These are phyloP conservation scores for Lobophora halterata DNA, from an alignment of 2,888 invertebrate species.

Conservation along the genomic window DNA sequence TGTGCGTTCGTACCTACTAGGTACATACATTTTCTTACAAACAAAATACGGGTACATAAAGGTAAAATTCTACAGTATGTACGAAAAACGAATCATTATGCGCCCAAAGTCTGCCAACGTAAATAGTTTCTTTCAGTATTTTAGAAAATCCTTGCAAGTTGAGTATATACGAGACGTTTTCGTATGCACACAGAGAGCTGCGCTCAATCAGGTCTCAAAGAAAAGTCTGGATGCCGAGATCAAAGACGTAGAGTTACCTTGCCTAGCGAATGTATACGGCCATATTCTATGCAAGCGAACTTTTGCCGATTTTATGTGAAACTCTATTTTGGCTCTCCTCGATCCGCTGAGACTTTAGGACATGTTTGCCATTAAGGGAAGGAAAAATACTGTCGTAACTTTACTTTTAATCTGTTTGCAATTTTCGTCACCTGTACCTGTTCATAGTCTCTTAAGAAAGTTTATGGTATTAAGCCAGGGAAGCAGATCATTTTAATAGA, in stretches of 20 bases:
- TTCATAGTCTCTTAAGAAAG: too few species aligned
- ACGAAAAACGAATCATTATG: constrained; percentile 4
- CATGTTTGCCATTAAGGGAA: too few species aligned
- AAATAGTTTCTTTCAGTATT: constrained; percentile 56
- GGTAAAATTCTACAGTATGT: too few species aligned
- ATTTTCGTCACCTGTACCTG: too few species aligned
- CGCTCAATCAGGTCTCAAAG: constrained; percentile 77
- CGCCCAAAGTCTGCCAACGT: constrained; percentile 36
- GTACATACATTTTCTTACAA: too few species aligned
- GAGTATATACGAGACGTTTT: constrained; percentile 59
- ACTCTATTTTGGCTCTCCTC: background rate
- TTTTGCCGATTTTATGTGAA: constrained; percentile 2
- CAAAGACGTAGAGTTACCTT: constrained; percentile 52
- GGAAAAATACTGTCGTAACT: too few species aligned
- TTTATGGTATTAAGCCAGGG: too few species aligned
- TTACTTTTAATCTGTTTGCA: too few species aligned
- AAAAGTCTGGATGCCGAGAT: constrained; percentile 59
- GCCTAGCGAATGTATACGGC: constrained; percentile 3
- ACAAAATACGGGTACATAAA: too few species aligned
- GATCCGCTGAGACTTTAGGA: too few species aligned
- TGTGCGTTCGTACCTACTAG: too few species aligned
- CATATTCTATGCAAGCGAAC: constrained; percentile 9
- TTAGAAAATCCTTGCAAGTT: constrained; percentile 49
- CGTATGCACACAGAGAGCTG: constrained; percentile 72
- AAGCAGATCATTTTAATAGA: too few species aligned